These are phyloP conservation scores for Camarhynchus parvulus DNA, from an alignment of 2,113 vertebrate genomes.

Conservation along the genomic window DNA sequence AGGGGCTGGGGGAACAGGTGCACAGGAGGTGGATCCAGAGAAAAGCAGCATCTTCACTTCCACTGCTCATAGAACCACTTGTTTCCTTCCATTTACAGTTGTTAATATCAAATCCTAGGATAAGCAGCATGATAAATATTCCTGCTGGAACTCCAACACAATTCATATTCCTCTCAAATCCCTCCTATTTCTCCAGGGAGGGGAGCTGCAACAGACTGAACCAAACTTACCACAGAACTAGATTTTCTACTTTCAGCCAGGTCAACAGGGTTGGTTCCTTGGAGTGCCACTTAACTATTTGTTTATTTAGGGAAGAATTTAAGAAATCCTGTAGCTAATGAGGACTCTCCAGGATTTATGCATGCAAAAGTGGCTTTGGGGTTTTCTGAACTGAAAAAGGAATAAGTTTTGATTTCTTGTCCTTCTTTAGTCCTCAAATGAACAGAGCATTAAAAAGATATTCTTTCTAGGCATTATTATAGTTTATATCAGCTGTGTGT, in stretches of 20 bases:
- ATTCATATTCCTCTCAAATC: background rate
- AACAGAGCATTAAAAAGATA: background rate
- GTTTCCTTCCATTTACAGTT: background rate
- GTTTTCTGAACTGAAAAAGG: background rate
- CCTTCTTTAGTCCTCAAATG: background rate
- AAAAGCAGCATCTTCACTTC: background rate
- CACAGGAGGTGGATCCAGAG: background rate
- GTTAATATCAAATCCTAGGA: background rate
- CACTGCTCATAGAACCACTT: background rate
- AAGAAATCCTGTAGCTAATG: background rate
- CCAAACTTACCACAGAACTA: background rate
- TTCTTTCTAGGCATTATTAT: background rate
- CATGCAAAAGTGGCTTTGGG: background rate
- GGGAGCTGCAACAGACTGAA: background rate
- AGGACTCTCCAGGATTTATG: background rate
- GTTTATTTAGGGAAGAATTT: background rate
- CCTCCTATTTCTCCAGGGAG: background rate
- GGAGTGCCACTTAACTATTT: background rate
- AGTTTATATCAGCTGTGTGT: background rate
- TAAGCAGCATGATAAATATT: background rate
- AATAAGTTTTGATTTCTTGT: background rate
- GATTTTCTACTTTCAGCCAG: background rate
- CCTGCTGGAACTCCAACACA: background rate
- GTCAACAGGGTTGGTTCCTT: background rate
- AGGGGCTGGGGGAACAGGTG: rapidly evolving